Evolutionary conservation across 1,140 invertebrate genomes (phyloP).

Genomic region (Drosophila parabipectinata): DNA sequence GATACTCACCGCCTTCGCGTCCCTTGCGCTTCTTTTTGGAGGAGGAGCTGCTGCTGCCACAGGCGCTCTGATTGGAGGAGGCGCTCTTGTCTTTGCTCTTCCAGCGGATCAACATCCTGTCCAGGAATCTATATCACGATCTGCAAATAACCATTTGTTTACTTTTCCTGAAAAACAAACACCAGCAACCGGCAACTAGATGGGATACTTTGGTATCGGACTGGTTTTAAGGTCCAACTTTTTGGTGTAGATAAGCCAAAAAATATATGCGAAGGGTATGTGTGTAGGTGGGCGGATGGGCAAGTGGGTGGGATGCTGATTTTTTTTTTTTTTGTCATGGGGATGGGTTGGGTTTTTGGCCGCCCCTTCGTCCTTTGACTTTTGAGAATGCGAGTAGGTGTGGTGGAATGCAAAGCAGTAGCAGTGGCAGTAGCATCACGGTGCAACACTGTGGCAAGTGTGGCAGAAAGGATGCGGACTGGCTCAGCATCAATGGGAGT

Average conservation of each 20-base stretch:
- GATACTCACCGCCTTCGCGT: slow-evolving; percentile 84
- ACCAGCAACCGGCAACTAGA: not conserved
- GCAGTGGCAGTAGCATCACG: not conserved
- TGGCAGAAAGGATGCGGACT: not conserved
- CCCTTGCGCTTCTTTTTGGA: slow-evolving; percentile 86
- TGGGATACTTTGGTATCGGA: not conserved
- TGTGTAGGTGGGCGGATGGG: not conserved
- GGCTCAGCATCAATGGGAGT: not conserved
- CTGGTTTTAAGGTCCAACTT: not conserved
- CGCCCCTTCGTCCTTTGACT: slow-evolving; percentile 2
- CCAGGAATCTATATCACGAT: slow-evolving; percentile 46
- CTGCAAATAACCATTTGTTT: slow-evolving; percentile 30
- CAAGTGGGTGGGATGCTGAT: not conserved
- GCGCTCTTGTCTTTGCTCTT: slow-evolving; percentile 86
- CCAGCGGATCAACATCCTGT: slow-evolving; percentile 85
- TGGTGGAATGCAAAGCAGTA: slow-evolving; percentile 3
- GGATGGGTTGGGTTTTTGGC: not conserved
- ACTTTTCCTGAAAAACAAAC: not conserved
- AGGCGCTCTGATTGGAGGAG: slow-evolving; percentile 77
- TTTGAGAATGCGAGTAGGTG: slow-evolving; percentile 5
- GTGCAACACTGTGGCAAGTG: not conserved
- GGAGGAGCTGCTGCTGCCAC: slow-evolving; percentile 76
- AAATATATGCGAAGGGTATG: not conserved
- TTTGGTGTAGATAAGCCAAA: slow-evolving; percentile 6
- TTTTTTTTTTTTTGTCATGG: not conserved